Evolutionary conservation across 2,888 invertebrate species (phyloP), one percentile per base, ranked within the genome.

Genomic region (Trissolcus brochymenae): DNA sequence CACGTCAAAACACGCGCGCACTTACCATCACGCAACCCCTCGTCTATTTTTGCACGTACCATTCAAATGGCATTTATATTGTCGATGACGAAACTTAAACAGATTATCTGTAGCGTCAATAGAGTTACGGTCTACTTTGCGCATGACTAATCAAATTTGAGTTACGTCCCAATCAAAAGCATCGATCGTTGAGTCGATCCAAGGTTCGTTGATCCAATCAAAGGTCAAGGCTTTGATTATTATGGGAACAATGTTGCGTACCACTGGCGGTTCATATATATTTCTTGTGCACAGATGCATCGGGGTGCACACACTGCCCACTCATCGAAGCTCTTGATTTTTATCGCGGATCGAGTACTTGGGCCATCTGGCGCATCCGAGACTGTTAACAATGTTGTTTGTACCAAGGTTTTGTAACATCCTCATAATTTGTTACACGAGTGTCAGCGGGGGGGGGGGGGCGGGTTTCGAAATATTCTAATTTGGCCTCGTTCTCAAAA

Each of bases 1-100:
- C 81, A 82, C 83, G 87, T 87, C 88, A 87, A 85, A 87, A 87
- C 86, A 87, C 80, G 80, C 83, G 78, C 67, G n/a, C 78, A 57
- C 46, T 56, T 14, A 51, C 2, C 62, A 13, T 59, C 74, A 74
- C 79, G 72, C 73, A 66, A 67, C 74, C 78, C 78, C 70, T 57
- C 66, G 57, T 54, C 67, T 72, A 76, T 71, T 72, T 72, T 72
- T 76, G 21, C 61, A 53, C 50, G 70, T 55, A 43, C 71, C 66
- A 71, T 71, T 76, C 60, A 62, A 71, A 76, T 54, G 7, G 25
- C 70, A 46, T 43, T 70, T 64, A 49, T 55, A 57, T 75, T 64
- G 66, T 57, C 54, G 56, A 57, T 51, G 54, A 68, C 41, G 62
- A 57, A 61, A n/a, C 67, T 21, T 76, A 72, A 67, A 72, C 54